Conservation (phyloP, 2,797 vertebrate species). For the Coendou prehensilis region DNA sequence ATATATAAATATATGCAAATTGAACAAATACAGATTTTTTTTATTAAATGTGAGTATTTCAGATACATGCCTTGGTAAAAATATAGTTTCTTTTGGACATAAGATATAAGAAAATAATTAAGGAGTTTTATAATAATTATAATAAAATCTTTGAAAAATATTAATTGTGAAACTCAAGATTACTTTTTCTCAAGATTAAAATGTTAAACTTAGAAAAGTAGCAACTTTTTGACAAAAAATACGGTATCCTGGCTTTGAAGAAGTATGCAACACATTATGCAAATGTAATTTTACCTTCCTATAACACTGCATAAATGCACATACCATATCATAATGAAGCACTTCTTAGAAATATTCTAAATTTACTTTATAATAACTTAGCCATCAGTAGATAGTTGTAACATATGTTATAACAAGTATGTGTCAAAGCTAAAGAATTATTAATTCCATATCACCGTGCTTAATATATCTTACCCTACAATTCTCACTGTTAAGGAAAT, state of each 20-base stretch:
- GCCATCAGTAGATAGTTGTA: background rate
- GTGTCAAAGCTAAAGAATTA: constrained; percentile 63
- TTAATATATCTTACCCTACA: constrained; percentile 25
- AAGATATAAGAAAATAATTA: constrained; percentile 51
- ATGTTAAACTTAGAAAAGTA: constrained; percentile 60
- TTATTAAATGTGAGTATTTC: constrained; percentile 41
- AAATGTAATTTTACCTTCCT: constrained; percentile 57
- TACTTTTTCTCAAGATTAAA: constrained; percentile 67
- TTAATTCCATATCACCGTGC: constrained; percentile 22
- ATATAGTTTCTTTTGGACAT: background rate
- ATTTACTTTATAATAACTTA: background rate
- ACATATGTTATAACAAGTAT: background rate
- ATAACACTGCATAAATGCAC: constrained; percentile 71
- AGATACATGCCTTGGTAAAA: constrained; percentile 13
- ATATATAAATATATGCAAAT: constrained; percentile 29
- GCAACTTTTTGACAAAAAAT: constrained; percentile 51
- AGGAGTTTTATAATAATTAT: constrained; percentile 58
- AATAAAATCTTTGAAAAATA: constrained; percentile 44
- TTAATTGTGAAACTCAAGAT: constrained; percentile 34
- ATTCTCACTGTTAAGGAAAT: background rate
- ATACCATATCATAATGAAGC: constrained; percentile 5
- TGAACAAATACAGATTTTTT: constrained; percentile 14
- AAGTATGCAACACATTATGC: constrained; percentile 5
- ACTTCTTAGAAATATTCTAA: constrained; percentile 48
- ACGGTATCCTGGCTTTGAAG: constrained; percentile 1